A percentile compares a stretch with the other conserved stretches of the same genome.
Evolutionary conservation across 2,888 invertebrate species (phyloP).

Genomic region (Hololepta plana): DNA sequence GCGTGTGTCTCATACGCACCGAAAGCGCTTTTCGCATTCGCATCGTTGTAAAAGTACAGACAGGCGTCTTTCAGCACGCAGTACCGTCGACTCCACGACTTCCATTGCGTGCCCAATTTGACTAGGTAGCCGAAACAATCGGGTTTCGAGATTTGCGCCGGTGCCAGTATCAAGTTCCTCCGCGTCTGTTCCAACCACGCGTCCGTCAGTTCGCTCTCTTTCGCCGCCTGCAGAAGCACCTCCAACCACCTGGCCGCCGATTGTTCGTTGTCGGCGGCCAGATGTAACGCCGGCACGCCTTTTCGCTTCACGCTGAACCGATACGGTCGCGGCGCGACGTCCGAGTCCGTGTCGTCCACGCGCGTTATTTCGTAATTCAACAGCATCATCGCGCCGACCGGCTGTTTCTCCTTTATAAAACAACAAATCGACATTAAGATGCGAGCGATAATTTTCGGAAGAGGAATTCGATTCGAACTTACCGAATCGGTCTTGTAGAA

Average conservation of each 20-base stretch:
- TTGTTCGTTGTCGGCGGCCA: conserved; percentile 63
- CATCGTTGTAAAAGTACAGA: conserved; percentile 82
- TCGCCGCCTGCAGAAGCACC: conserved; percentile 59
- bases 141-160: conserved; percentile 58
- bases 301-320: conserved; percentile 48
- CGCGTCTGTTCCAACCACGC: conserved; percentile 61
- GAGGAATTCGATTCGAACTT: too few species aligned
- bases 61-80: conserved; percentile 92
- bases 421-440: conserved; percentile 1
- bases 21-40: conserved; percentile 70
- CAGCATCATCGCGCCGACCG: conserved; percentile 76
- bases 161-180: conserved; percentile 64
- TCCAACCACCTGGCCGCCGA: conserved; percentile 59
- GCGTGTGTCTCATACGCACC: conserved; percentile 42
- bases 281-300: conserved; percentile 52
- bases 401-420: conserved; percentile 54
- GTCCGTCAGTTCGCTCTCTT: conserved; percentile 31
- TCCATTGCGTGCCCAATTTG: conserved; percentile 72
- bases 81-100: conserved; percentile 81
- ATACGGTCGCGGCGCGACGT: conserved; percentile 43
- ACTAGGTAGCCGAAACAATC: conserved; percentile 88
- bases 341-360: conserved; percentile 35
- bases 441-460: conserved; percentile 1
- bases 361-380: conserved; percentile 58
- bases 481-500: conserved; percentile 87